These are phyloP conservation scores for Linnaemya tessellans DNA, from an alignment of 2,888 invertebrate genomes.

Conservation along the genomic window DNA sequence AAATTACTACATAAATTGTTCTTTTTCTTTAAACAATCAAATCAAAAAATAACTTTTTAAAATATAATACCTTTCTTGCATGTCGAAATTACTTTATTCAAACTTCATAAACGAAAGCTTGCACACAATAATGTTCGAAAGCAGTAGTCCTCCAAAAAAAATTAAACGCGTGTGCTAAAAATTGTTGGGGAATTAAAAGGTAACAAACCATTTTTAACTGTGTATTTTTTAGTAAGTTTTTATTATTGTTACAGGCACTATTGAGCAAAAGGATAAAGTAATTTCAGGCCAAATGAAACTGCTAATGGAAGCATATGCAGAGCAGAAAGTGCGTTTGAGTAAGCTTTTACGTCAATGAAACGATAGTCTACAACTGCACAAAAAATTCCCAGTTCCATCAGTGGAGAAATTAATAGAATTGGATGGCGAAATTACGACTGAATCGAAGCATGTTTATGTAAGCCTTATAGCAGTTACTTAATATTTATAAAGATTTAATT, in stretches of 20 bases:
- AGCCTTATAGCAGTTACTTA: conserved; percentile 8
- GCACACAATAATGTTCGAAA: conserved; percentile 27
- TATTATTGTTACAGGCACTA: conserved; percentile 5
- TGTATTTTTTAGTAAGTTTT: conserved; percentile 14
- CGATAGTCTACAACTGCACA: background rate
- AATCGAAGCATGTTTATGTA: conserved; percentile 30
- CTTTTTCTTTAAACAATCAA: conserved; percentile 23
- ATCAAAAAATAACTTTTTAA: conserved; percentile 6
- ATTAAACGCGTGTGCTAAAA: conserved; percentile 21
- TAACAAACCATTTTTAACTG: conserved; percentile 20
- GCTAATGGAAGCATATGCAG: conserved; percentile 31
- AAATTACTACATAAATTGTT: conserved; percentile 21
- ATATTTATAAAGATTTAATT: conserved; percentile 9
- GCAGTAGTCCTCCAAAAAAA: conserved; percentile 35
- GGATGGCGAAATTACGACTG: background rate
- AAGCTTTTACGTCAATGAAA: conserved; percentile 5
- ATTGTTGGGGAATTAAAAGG: conserved; percentile 30
- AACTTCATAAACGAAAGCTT: conserved; percentile 34
- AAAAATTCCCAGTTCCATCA: background rate
- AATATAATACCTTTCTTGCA: conserved; percentile 6
- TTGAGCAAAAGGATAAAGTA: conserved; percentile 7
- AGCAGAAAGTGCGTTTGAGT: conserved; percentile 29
- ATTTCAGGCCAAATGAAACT: conserved; percentile 25
- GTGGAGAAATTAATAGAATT: conserved; percentile 2
- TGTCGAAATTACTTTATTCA: conserved; percentile 20